Percentiles rank a stretch among this genome's conserved stretches.
Evolutionary conservation across 2,888 invertebrate genomes (phyloP).

Genomic region (Shargacucullia verbasci): DNA sequence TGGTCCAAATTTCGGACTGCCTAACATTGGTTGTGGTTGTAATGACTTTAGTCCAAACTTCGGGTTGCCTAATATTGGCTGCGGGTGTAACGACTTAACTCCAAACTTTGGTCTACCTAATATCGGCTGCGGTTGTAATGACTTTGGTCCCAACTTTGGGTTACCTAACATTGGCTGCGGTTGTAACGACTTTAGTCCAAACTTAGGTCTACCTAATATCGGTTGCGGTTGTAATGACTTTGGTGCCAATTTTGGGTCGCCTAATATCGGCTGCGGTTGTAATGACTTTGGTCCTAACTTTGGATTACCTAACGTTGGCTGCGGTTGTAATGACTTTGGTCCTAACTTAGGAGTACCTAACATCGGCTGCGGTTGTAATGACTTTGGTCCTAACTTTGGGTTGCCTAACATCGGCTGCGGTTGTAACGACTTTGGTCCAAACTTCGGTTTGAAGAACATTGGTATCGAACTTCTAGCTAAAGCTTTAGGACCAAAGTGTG

Average conservation of each 20-base stretch:
- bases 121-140: constrained; percentile 23
- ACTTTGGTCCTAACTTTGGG: constrained; percentile 1
- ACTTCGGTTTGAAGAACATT: constrained; percentile 6
- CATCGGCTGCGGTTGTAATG: constrained; percentile 23
- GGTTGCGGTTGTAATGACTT: constrained; percentile 18
- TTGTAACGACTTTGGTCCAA: constrained; percentile 14
- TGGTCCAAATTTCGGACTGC: background rate
- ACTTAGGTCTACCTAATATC: background rate
- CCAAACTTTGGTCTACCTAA: constrained; percentile 4
- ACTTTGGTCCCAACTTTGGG: background rate
- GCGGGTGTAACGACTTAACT: constrained; percentile 23
- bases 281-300: constrained; percentile 4
- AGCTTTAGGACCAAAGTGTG: constrained; percentile 10
- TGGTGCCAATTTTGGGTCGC: background rate
- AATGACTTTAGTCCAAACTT: constrained; percentile 6
- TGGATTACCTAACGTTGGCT: background rate
- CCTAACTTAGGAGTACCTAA: constrained; percentile 7
- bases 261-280: constrained; percentile 26
- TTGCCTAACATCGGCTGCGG: constrained; percentile 3
- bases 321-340: constrained; percentile 18
- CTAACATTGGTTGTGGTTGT: constrained; percentile 16
- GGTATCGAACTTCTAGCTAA: constrained; percentile 28
- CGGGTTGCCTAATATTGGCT: constrained; percentile 10
- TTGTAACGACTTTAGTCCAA: constrained; percentile 12
- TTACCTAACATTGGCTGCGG: constrained; percentile 6